Conservation (phyloP, 2,888 invertebrate genomes). For the Trichacis sp. region DNA sequence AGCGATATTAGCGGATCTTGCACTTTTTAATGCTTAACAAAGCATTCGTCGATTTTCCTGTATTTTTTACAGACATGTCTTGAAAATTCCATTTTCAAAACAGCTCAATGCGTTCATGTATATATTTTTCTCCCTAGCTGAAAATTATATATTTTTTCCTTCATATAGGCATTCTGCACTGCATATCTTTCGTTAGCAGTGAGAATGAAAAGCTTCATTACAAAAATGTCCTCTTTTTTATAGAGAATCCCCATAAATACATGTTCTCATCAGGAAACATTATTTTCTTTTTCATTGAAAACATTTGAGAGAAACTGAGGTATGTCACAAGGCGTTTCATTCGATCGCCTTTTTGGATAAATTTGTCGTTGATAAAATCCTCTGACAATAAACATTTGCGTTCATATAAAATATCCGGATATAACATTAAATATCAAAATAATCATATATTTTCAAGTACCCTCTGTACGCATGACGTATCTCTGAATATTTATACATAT, state of each 20-base stretch:
- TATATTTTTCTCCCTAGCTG: too few species aligned
- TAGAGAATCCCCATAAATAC: too few species aligned
- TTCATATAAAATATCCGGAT: conserved; percentile 48
- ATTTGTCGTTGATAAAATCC: conserved; percentile 28
- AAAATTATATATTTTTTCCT: conserved; percentile 26
- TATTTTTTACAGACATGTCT: too few species aligned
- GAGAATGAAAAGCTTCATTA: conserved; percentile 47
- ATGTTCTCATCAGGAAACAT: not conserved
- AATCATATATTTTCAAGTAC: conserved; percentile 59
- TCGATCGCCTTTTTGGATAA: conserved; percentile 29
- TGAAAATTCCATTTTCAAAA: not conserved
- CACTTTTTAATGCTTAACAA: conserved; percentile 34
- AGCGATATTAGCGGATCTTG: conserved; percentile 35
- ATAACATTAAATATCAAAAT: conserved; percentile 57
- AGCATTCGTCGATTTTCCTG: conserved; percentile 1
- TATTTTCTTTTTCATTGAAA: conserved; percentile 13
- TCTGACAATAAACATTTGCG: conserved; percentile 30
- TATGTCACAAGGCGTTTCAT: conserved; percentile 63
- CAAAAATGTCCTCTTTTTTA: conserved; percentile 14
- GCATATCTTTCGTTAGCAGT: conserved; percentile 57
- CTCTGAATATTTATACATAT: conserved; percentile 32
- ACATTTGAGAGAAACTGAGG: conserved; percentile 52
- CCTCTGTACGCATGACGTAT: conserved; percentile 50
- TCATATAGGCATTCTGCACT: conserved; percentile 27
- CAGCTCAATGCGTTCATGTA: too few species aligned